Evolutionary conservation across 2,888 invertebrate species (phyloP).

Genomic region (Leptogaster cylindrica): DNA sequence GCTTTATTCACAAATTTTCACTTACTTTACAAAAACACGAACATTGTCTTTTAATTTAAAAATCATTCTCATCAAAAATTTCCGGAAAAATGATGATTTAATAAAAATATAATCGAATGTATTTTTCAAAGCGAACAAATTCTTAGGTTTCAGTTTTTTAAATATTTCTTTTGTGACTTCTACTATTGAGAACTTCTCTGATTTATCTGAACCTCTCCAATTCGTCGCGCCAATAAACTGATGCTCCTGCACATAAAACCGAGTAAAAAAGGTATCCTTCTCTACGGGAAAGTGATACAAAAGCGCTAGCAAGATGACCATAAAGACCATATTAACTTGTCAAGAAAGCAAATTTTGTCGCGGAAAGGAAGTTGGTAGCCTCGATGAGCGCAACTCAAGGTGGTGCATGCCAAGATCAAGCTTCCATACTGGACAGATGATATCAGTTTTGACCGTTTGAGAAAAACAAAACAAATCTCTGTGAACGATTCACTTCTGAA

Average conservation of each 20-base stretch:
- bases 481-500: not conserved
- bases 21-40: too few relatives aligned
- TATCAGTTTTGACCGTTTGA: conserved; percentile 12
- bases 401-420: not conserved
- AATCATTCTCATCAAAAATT: too few relatives aligned
- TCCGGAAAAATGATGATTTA: too few relatives aligned
- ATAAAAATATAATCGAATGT: too few relatives aligned
- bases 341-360: not conserved
- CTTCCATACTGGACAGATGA: conserved; percentile 5
- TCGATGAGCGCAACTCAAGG: not conserved
- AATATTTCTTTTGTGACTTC: not conserved
- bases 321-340: not conserved
- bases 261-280: not conserved
- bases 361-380: not conserved
- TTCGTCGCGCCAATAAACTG: not conserved
- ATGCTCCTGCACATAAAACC: not conserved
- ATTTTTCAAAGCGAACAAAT: not conserved
- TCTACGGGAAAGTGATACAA: not conserved
- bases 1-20: too few relatives aligned
- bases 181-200: not conserved
- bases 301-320: conserved; percentile 1
- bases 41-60: too few relatives aligned
- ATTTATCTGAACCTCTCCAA: not conserved
- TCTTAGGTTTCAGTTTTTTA: not conserved
- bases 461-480: not conserved